Conservation (phyloP, 2,888 invertebrate genomes). For the Stenodema calcarata region DNA sequence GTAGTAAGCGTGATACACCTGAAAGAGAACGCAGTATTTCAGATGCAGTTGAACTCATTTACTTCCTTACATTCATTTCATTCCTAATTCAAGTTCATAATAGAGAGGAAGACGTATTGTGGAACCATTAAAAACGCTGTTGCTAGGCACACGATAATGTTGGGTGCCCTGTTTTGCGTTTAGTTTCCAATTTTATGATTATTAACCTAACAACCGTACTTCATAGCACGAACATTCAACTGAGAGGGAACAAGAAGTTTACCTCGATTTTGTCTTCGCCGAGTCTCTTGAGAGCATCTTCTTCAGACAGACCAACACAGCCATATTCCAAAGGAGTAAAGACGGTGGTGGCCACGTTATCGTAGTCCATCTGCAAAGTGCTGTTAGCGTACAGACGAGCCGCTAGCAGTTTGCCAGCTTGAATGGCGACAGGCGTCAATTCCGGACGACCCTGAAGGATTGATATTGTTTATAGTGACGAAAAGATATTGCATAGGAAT, state of each 20-base stretch:
- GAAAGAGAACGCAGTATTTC: slow-evolving; percentile 60
- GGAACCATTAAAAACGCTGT: no score
- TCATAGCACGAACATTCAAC: no score
- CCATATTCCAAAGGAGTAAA: slow-evolving; percentile 97
- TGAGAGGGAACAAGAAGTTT: background rate
- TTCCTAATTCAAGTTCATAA: no score
- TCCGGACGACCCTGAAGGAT: slow-evolving; percentile 68
- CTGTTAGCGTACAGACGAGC: slow-evolving; percentile 72
- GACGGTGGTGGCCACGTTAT: slow-evolving; percentile 90
- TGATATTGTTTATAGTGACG: background rate
- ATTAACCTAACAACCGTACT: no score
- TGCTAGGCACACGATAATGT: no score
- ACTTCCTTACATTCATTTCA: no score
- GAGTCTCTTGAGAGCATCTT: slow-evolving; percentile 71
- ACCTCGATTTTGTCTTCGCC: slow-evolving; percentile 82
- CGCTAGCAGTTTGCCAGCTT: slow-evolving; percentile 86
- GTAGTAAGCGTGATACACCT: slow-evolving; percentile 90
- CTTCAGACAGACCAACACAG: slow-evolving; percentile 92
- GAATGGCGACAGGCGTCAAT: slow-evolving; percentile 94
- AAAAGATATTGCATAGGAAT: no score
- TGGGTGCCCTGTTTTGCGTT: no score
- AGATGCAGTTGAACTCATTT: no score
- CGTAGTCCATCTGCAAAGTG: slow-evolving; percentile 77
- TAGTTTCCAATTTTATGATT: no score
- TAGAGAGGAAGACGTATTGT: no score